A percentile compares a stretch with the other conserved stretches of the same genome.
These are phyloP conservation scores for Tipula lateralis DNA, from an alignment of 2,888 invertebrate genomes.

Conservation along the genomic window DNA sequence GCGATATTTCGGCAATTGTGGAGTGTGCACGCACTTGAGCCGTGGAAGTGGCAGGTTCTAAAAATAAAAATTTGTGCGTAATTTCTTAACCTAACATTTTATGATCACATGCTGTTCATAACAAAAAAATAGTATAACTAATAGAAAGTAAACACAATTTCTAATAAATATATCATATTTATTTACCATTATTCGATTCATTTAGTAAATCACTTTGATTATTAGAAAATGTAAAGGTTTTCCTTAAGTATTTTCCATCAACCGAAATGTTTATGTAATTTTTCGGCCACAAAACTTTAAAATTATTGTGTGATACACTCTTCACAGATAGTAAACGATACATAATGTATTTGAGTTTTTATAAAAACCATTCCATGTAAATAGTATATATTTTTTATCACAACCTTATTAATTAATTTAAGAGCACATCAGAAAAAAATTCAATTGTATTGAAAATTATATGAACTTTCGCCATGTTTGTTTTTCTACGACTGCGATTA, in stretches of 20 bases:
- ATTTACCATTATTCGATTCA: neutral
- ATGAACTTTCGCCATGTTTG: neutral
- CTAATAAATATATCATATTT: neutral
- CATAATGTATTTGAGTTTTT: conserved; percentile 41
- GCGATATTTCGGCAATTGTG: conserved; percentile 37
- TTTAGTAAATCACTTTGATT: neutral
- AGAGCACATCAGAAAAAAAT: neutral
- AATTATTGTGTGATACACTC: conserved; percentile 49
- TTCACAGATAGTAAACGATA: conserved; percentile 50
- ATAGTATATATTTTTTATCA: neutral
- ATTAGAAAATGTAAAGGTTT: neutral
- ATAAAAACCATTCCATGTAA: neutral
- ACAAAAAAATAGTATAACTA: neutral
- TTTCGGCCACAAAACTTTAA: conserved; percentile 39
- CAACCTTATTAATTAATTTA: neutral
- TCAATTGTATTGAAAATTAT: neutral
- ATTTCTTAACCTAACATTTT: conserved; percentile 20
- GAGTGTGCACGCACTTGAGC: conserved; percentile 29
- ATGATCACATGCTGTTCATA: neutral
- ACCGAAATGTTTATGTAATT: neutral
- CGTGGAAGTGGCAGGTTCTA: neutral
- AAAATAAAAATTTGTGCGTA: neutral
- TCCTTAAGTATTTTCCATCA: neutral
- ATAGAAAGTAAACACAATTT: neutral
- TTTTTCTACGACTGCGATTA: neutral